Base-by-base conservation (phyloP, 2,797 vertebrate genomes). In the Anguilla marmorata region DNA sequence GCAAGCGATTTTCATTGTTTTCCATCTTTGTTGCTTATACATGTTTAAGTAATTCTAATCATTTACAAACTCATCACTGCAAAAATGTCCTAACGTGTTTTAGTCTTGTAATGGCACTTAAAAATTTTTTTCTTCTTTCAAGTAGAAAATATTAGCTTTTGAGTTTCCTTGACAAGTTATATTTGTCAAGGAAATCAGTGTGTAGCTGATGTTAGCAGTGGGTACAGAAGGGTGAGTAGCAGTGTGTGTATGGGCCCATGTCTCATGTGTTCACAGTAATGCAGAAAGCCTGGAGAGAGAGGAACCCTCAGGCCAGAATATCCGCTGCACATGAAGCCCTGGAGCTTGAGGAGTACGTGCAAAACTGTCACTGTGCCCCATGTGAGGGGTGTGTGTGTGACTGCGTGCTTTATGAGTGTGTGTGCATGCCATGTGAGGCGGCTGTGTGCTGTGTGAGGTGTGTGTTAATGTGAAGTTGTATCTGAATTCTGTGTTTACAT, bases 201-300 rank as follows among this genome's bases (percentile, higher is more conserved):
- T 72, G 69, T 72, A 30, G 69, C 69, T 69, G 63, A n/a, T 8
- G 21, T 8, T 69, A 69, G 63, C n/a, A 27, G 63, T 72, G 66
- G 33, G 27, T 33, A 30, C 2, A 72, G 11, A n/a, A 11, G 66
- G 8, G 9, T n/a, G 66, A 12, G 11, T 14, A 30, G 24, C 24
- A 88, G 27, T 91, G 21, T 89, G 85, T 74, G 79, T 72, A 54
- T n/a, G 14, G 52, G 54, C 54, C 37, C 52, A 33, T 86, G 84
- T 89, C 30, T 93, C 87, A 12, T 72, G 89, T 93, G 63, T 89
- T 91, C 90, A 91, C 92, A 99, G 98, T 99, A 92, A 99, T 99
- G 98, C 98, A 99, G 91, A 99, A 99, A 94, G 98, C 98, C 12
- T 99, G 98, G 98, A 96, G 98, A 93, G 98, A 99, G 93, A 97